Percentiles rank a stretch among this genome's conserved stretches.
phyloP scores from a whole-genome alignment of 1,140 invertebrate species.

The Heliconius hewitsoni region DNA sequence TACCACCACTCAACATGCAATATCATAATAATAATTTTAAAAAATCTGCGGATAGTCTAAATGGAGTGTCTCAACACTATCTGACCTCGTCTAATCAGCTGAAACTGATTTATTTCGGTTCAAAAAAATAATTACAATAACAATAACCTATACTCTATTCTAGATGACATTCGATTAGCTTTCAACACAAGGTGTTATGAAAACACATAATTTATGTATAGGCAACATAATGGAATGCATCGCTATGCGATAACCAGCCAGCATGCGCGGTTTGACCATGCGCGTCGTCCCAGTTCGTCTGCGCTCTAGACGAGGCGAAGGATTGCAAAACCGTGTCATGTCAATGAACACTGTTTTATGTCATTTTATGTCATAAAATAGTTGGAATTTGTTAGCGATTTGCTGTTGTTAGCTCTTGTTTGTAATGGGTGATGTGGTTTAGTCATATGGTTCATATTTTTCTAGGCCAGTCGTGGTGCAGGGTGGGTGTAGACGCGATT shows the following conservation, averaged over 20 bases:
- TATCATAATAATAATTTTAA: too few relatives aligned
- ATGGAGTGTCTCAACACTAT: too few relatives aligned
- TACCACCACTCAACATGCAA: too few relatives aligned
- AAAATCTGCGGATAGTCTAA: too few relatives aligned
- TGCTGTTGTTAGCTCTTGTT: too few relatives aligned
- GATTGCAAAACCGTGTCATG: slow-evolving; percentile 26
- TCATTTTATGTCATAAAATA: not conserved
- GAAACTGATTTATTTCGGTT: too few relatives aligned
- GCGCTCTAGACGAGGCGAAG: not conserved
- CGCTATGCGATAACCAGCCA: slow-evolving; percentile 28
- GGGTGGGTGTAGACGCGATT: too few relatives aligned
- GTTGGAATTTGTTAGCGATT: not conserved
- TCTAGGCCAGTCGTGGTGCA: too few relatives aligned
- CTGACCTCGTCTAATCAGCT: too few relatives aligned
- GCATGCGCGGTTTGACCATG: slow-evolving; percentile 27
- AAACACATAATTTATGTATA: slow-evolving; percentile 25
- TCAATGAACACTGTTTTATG: slow-evolving; percentile 7
- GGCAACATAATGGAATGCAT: slow-evolving; percentile 23
- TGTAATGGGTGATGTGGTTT: too few relatives aligned
- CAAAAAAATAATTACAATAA: not conserved
- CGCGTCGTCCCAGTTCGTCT: slow-evolving; percentile 25
- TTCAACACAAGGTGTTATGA: slow-evolving; percentile 25
- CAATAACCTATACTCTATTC: not conserved
- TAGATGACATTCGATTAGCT: slow-evolving; percentile 16
- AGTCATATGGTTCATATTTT: too few relatives aligned